Evolutionary conservation across 1,140 invertebrate genomes (phyloP).

Genomic region (Formica exsecta): DNA sequence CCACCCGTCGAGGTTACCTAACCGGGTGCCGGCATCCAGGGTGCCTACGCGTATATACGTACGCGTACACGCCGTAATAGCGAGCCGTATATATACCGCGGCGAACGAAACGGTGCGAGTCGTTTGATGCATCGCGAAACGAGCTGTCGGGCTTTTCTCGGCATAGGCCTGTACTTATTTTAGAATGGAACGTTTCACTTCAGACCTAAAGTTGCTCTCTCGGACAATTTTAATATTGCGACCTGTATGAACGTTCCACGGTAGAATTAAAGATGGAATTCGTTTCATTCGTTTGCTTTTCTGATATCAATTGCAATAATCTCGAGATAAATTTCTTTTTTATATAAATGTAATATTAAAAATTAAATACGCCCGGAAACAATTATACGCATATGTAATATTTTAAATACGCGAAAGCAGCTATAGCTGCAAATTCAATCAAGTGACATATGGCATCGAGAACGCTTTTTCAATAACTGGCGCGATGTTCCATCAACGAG

Average conservation of each 20-base stretch:
- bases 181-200: slow-evolving; percentile 35
- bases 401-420: neutral
- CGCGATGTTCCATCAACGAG: neutral
- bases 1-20: slow-evolving; percentile 71
- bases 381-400: neutral
- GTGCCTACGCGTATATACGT: slow-evolving; percentile 45
- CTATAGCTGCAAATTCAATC: neutral
- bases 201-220: neutral
- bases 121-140: slow-evolving; percentile 58
- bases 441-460: neutral
- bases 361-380: neutral
- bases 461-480: neutral
- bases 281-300: neutral
- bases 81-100: slow-evolving; percentile 38
- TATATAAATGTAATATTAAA: neutral
- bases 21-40: slow-evolving; percentile 58
- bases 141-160: slow-evolving; percentile 57
- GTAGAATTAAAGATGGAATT: slow-evolving; percentile 1
- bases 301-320: slow-evolving; percentile 20
- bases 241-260: neutral
- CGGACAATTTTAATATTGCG: slow-evolving; percentile 7
- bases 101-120: slow-evolving; percentile 36
- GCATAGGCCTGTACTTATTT: slow-evolving; percentile 26
- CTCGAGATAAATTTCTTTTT: neutral
- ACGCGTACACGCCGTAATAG: slow-evolving; percentile 21